These are phyloP conservation scores for Conomelus anceps DNA, from an alignment of 2,888 invertebrate species.

Conservation along the genomic window DNA sequence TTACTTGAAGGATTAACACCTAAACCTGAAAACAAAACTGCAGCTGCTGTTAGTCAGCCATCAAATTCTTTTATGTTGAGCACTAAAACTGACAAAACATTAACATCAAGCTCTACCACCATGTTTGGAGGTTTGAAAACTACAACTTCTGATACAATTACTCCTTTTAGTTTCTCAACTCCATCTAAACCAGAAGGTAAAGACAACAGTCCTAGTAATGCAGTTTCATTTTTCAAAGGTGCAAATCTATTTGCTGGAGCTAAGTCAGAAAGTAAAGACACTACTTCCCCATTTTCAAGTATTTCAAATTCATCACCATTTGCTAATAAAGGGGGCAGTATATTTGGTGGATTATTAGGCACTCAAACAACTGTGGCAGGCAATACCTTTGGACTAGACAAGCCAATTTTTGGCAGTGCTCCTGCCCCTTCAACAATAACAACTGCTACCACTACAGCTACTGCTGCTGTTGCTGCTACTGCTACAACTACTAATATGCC, in stretches of 20 bases:
- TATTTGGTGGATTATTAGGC: background rate
- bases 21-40: background rate
- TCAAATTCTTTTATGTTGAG: background rate
- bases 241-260: background rate
- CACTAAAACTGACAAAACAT: background rate
- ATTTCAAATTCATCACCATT: background rate
- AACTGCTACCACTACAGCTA: background rate
- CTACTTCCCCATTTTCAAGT: background rate
- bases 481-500: background rate
- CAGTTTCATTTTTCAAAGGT: background rate
- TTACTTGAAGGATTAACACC: background rate
- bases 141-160: background rate
- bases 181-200: background rate
- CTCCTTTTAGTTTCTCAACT: background rate
- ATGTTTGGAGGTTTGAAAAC: background rate
- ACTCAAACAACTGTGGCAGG: background rate
- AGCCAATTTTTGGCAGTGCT: conserved; percentile 5
- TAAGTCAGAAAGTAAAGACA: background rate
- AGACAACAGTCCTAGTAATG: background rate
- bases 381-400: background rate
- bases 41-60: background rate
- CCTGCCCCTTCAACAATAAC: background rate
- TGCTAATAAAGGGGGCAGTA: no score
- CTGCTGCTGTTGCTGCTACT: background rate
- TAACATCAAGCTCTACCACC: background rate